These are phyloP conservation scores for Entomobrya proxima DNA, from an alignment of 2,888 invertebrate genomes.

Conservation along the genomic window DNA sequence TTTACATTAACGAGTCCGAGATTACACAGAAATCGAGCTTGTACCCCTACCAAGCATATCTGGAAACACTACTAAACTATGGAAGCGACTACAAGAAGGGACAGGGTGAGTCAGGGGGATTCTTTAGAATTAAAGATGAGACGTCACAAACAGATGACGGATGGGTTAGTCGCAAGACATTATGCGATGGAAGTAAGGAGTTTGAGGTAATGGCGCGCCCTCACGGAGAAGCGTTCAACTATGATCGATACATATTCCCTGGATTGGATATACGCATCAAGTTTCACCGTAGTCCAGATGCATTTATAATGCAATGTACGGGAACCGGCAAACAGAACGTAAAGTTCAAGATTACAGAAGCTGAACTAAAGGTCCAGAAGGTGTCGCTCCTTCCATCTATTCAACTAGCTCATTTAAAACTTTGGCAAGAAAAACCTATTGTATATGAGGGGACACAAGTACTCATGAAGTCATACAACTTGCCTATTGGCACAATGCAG, in stretches of 20 bases:
- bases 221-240: constrained; percentile 56
- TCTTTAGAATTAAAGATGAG: constrained; percentile 57
- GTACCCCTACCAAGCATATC: constrained; percentile 42
- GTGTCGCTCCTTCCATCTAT: constrained; percentile 54
- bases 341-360: constrained; percentile 47
- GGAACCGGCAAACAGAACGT: constrained; percentile 14
- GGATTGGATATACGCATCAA: constrained; percentile 57
- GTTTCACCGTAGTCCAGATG: constrained; percentile 36
- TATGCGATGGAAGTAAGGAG: constrained; percentile 32
- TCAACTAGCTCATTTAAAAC: constrained; percentile 43
- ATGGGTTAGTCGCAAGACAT: constrained; percentile 23
- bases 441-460: constrained; percentile 51
- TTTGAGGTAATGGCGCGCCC: constrained; percentile 66
- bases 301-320: constrained; percentile 41
- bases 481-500: constrained; percentile 45
- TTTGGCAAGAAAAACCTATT: constrained; percentile 32
- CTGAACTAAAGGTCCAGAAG: constrained; percentile 37
- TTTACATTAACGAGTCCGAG: constrained; percentile 23
- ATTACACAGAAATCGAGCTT: constrained; percentile 38
- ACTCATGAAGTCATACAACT: constrained; percentile 52
- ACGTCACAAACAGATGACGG: not conserved
- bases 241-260: constrained; percentile 50
- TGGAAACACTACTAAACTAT: constrained; percentile 52
- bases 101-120: constrained; percentile 44
- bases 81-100: constrained; percentile 38